Evolutionary conservation across 2,888 invertebrate genomes (phyloP).

Genomic region (Caenorhabditis panamensis): DNA sequence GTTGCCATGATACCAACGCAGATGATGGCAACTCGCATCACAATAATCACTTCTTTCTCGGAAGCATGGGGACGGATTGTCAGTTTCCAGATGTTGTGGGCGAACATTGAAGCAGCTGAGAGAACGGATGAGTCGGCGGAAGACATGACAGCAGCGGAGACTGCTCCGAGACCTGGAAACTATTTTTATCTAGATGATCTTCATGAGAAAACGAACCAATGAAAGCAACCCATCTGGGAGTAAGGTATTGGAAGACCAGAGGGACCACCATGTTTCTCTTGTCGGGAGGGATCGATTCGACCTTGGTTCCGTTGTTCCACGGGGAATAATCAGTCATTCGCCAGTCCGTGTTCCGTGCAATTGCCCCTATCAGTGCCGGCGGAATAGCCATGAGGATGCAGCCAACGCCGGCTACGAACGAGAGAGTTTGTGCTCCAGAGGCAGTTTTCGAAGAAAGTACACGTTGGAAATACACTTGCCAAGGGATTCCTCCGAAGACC

Average conservation of each 20-base stretch:
- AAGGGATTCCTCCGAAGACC: slow-evolving; percentile 96
- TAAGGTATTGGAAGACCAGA: slow-evolving; percentile 93
- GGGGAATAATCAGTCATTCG: slow-evolving; percentile 89
- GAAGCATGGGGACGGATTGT: slow-evolving; percentile 96
- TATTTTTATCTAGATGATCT: not conserved
- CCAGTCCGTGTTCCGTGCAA: slow-evolving; percentile 95
- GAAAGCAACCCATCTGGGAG: slow-evolving; percentile 96
- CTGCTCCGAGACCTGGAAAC: slow-evolving; percentile 88
- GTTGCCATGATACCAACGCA: slow-evolving; percentile 93
- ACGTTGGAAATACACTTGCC: slow-evolving; percentile 99
- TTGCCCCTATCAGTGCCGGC: slow-evolving; percentile 95
- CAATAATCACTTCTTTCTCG: slow-evolving; percentile 93
- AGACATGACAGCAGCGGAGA: slow-evolving; percentile 99
- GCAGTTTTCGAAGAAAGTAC: slow-evolving; percentile 97
- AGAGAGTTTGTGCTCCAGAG: slow-evolving; percentile 92
- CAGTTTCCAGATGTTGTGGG: slow-evolving; percentile 96
- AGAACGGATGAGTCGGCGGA: slow-evolving; percentile 98
- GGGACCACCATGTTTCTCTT: slow-evolving; percentile 96
- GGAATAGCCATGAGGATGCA: slow-evolving; percentile 98
- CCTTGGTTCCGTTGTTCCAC: slow-evolving; percentile 80
- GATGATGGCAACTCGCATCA: slow-evolving; percentile 92
- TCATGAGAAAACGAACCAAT: slow-evolving; percentile 85
- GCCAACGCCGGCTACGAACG: slow-evolving; percentile 95
- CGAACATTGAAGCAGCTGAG: slow-evolving; percentile 98
- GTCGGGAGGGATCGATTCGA: slow-evolving; percentile 78